phyloP scores from a whole-genome alignment of 2,797 vertebrate species.

The Darevskia nairensis region DNA sequence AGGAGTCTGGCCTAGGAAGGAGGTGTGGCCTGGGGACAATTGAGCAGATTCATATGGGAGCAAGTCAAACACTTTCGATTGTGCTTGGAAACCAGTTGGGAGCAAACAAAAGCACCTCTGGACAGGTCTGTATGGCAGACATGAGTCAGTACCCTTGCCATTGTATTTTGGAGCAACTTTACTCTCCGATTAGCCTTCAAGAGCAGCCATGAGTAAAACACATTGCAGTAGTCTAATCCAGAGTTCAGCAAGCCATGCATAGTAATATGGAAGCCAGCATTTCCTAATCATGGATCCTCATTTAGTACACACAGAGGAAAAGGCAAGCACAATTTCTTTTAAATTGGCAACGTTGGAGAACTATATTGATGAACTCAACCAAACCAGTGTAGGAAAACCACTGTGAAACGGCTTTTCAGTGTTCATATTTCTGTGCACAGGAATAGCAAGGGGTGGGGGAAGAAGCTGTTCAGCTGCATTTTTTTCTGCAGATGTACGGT shows the following conservation, averaged over 20 bases:
- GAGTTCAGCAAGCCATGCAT: not conserved
- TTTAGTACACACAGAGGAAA: not conserved
- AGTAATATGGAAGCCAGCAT: not conserved
- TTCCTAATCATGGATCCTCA: not conserved
- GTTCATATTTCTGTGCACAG: not conserved
- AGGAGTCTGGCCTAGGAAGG: no score
- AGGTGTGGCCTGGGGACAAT: no score
- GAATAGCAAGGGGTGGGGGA: no score
- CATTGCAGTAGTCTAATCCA: not conserved
- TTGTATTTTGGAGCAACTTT: not conserved
- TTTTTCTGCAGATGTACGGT: slow-evolving; percentile 31
- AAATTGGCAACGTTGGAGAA: not conserved
- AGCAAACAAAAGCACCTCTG: no score
- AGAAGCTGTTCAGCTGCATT: not conserved
- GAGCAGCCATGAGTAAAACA: not conserved
- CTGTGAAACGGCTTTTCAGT: slow-evolving; percentile 43
- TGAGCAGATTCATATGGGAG: not conserved
- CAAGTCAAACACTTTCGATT: no score
- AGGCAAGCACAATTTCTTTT: not conserved
- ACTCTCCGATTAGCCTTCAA: not conserved
- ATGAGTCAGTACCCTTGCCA: not conserved
- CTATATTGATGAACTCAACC: not conserved
- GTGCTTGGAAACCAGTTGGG: not conserved
- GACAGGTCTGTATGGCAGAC: no score
- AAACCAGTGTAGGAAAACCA: slow-evolving; percentile 29